Base-by-base conservation (phyloP, 2,113 vertebrate species). In the Notechis scutatus region DNA sequence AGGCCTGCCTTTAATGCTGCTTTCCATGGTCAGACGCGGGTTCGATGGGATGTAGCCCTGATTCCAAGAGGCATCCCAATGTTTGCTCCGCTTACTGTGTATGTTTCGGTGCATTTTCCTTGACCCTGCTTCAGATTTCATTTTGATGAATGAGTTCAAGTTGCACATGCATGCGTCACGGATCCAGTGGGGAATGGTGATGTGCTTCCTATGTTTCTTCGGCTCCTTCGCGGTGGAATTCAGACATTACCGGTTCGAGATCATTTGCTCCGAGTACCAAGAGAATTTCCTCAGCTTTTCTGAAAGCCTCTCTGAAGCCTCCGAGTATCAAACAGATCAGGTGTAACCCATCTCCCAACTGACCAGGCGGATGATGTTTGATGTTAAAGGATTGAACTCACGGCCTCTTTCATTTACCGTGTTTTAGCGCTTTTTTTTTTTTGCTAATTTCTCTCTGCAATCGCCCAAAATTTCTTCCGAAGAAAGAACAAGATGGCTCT, bases 171-270 rank as follows among this genome's bases (percentile, higher is more conserved):
- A 98, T 0, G 98, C 98, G 0, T 98, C 98, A 45, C 97, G 97
- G 86, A 97, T 98, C 42, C 99, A 99, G 97, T 99, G 99, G 99
- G 98, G 97, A 1, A 97, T 99, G 89, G 98, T 98, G 93, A 99
- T 99, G 98, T 98, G 98, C 95, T 98, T 99, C 94, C 96, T 99
- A 94, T 95, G 96, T n/a, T 99, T 98, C 96, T 96, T 99, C 0
- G 96, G 97, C 94, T 98, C 98, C 0, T 98, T 99, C 1, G 98
- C 98, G 3, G 96, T 99, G n/a, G 99, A 99, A 94, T 99, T 99
- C 96, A 98, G 98, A 88, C 98, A 99, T 97, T 98, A 97, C 96
- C 97, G 97, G 95, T 99, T 99, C 0, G 96, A 98, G 96, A 97
- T 98, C 0, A 86, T 98, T 92, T 99, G 98, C 92, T 98, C 96